Conservation (phyloP, 2,888 invertebrate species). For the Xiphydria camelus region DNA sequence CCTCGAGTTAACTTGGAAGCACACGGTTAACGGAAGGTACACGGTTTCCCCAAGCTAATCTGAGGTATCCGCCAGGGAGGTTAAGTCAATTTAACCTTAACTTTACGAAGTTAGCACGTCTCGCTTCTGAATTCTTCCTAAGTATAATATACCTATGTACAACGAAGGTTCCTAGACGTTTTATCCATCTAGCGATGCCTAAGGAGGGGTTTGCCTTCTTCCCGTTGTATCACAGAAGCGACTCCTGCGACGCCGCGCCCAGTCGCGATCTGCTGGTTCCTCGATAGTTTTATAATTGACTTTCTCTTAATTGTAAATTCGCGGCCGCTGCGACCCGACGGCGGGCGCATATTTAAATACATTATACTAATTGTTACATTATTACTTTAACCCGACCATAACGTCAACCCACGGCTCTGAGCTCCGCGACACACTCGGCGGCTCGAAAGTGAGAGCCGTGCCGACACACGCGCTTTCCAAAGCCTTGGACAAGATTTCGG, state of each 20-base stretch:
- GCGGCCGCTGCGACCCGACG: conserved; percentile 28
- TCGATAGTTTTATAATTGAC: conserved; percentile 41
- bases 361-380: conserved; percentile 31
- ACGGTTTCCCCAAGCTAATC: too few species aligned
- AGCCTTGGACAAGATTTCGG: conserved; percentile 10
- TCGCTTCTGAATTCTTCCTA: conserved; percentile 31
- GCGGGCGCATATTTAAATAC: conserved; percentile 34
- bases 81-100: neutral
- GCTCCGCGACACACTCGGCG: conserved; percentile 4
- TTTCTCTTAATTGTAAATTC: conserved; percentile 46
- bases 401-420: conserved; percentile 8
- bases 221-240: conserved; percentile 9
- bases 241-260: neutral
- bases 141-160: conserved; percentile 37
- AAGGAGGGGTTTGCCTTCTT: conserved; percentile 27
- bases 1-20: too few species aligned
- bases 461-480: conserved; percentile 14
- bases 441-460: conserved; percentile 15
- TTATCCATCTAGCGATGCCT: conserved; percentile 11
- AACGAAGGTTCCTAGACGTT: conserved; percentile 25
- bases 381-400: conserved; percentile 21
- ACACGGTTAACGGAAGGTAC: too few species aligned
- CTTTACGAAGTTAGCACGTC: conserved; percentile 28
- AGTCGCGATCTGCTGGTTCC: neutral
- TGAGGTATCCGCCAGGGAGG: too few species aligned